Evolutionary conservation across 2,113 vertebrate species (phyloP).

Genomic region (Aramus guarauna): DNA sequence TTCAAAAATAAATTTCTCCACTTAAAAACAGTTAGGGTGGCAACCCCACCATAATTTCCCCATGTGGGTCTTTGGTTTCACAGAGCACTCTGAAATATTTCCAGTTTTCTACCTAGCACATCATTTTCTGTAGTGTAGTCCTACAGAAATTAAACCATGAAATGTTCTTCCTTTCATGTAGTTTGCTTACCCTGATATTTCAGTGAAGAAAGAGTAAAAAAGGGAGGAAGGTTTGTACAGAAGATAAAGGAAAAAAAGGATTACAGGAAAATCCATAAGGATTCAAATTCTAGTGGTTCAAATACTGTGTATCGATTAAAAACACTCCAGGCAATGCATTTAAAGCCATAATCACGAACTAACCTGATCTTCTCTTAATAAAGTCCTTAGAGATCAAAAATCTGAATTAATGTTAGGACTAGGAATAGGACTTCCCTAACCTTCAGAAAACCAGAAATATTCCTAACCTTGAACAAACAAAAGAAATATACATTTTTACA

Average conservation of each 20-base stretch:
- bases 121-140: background rate
- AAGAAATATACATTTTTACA: background rate
- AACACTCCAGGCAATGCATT: background rate
- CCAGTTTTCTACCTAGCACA: background rate
- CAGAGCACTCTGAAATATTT: background rate
- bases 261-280: background rate
- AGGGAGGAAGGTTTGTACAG: background rate
- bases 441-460: background rate
- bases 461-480: background rate
- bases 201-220: background rate
- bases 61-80: background rate
- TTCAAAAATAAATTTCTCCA: conserved; percentile 17
- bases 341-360: background rate
- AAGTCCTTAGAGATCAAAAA: background rate
- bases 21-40: background rate
- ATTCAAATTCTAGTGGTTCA: background rate
- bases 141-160: background rate
- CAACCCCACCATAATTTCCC: background rate
- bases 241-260: background rate
- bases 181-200: background rate
- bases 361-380: background rate
- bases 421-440: background rate
- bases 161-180: background rate
- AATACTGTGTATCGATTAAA: background rate
- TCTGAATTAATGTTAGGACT: background rate